Percentiles rank a stretch among this genome's conserved stretches.
Conservation (phyloP, 2,797 vertebrate genomes). For the Muscicapa striata region DNA sequence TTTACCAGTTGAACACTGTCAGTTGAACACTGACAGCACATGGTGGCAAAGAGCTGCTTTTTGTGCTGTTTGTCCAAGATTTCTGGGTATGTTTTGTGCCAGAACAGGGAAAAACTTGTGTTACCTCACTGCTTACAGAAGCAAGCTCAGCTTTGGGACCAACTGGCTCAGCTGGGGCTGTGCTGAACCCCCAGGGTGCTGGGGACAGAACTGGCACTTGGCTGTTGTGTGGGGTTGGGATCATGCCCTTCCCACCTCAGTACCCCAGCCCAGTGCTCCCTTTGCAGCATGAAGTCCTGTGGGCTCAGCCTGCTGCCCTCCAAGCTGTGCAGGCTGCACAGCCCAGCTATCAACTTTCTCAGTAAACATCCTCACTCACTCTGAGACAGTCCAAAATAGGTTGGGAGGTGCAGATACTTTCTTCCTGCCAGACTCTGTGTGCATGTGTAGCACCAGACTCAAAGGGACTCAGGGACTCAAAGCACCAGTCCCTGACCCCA, state of each 20-base stretch:
- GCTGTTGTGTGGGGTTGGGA: not conserved
- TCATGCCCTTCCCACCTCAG: not conserved
- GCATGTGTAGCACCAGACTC: too few species aligned
- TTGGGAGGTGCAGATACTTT: accelerated
- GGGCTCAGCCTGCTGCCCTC: not conserved
- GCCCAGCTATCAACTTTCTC: not conserved
- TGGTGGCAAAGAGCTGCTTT: accelerated
- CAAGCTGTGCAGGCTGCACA: not conserved
- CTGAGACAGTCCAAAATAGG: not conserved
- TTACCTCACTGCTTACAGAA: accelerated
- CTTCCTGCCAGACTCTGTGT: not conserved
- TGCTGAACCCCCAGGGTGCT: not conserved
- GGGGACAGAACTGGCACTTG: not conserved
- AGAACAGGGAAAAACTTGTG: not conserved
- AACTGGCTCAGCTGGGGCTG: accelerated
- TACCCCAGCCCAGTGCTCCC: not conserved
- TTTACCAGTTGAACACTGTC: accelerated
- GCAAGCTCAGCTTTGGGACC: not conserved
- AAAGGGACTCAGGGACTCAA: too few species aligned
- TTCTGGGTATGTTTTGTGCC: not conserved
- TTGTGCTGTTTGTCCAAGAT: not conserved
- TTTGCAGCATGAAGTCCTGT: not conserved
- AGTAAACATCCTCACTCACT: not conserved
- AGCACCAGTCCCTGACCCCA: not conserved
- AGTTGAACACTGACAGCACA: not conserved